Conservation (phyloP, 2,797 vertebrate species). For the Dendrocincla fuliginosa region DNA sequence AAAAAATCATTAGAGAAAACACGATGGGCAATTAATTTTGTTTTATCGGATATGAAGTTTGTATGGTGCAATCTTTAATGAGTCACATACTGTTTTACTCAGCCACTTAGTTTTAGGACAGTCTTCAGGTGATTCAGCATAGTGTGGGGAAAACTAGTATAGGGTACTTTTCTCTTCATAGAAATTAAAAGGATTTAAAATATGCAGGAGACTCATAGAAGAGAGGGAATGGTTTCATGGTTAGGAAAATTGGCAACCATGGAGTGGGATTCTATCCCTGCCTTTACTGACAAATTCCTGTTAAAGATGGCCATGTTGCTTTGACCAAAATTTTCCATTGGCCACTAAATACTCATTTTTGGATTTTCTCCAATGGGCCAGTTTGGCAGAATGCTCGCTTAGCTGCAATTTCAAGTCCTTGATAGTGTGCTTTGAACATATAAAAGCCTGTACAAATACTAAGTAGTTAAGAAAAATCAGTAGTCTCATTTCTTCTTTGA, state of each 20-base stretch:
- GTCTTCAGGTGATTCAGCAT: not conserved
- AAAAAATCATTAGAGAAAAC: not conserved
- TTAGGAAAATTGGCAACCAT: not conserved
- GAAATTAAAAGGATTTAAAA: not conserved
- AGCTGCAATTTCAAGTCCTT: not conserved
- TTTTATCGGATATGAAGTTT: not conserved
- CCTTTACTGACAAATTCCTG: not conserved
- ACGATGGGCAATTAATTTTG: not conserved
- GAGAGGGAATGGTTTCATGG: not conserved
- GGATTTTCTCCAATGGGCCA: not conserved
- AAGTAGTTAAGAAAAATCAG: constrained; percentile 14
- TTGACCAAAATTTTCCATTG: not conserved
- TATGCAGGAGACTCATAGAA: not conserved
- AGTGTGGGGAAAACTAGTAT: not conserved
- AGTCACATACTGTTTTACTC: not conserved
- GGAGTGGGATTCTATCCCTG: not conserved
- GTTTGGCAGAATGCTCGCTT: not conserved
- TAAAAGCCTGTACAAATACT: not conserved
- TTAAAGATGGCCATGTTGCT: not conserved
- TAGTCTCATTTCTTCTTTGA: not conserved
- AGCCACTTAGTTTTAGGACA: not conserved
- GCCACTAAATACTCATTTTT: not conserved
- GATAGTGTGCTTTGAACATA: not conserved
- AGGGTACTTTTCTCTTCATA: not conserved
- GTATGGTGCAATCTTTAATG: not conserved